phyloP scores from a whole-genome alignment of 1,140 invertebrate species.

The Lasioglossum albipes region DNA sequence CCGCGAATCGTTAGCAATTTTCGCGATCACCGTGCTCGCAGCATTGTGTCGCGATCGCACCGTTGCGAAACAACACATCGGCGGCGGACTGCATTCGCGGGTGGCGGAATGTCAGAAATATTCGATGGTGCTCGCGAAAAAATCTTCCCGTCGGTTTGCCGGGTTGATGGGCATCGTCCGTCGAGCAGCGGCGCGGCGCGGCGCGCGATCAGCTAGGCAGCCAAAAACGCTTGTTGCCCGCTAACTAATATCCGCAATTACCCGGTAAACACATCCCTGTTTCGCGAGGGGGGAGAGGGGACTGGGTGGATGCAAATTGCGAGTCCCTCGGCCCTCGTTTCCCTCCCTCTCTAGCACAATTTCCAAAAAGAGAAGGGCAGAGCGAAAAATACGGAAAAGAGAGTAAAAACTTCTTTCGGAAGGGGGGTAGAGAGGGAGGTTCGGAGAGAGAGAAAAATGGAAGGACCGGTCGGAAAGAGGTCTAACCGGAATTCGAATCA shows the following conservation, averaged over 20 bases:
- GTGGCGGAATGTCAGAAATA: conserved; percentile 43
- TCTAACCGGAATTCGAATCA: background rate
- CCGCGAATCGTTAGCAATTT: conserved; percentile 70
- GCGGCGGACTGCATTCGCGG: conserved; percentile 13
- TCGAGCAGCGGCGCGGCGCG: background rate
- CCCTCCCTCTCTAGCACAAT: background rate
- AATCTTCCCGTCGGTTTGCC: background rate
- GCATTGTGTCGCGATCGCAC: conserved; percentile 55
- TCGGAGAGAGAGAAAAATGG: background rate
- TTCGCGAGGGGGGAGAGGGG: background rate
- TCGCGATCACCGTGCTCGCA: conserved; percentile 20
- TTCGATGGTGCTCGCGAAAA: conserved; percentile 1
- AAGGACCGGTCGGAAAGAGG: background rate
- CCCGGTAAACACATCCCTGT: background rate
- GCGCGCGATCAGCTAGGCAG: background rate
- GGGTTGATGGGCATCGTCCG: background rate
- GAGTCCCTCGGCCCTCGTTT: too few relatives aligned
- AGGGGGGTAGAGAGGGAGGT: background rate
- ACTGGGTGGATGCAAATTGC: background rate
- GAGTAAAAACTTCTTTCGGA: background rate
- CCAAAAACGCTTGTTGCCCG: conserved; percentile 13
- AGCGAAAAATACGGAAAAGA: background rate
- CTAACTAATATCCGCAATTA: conserved; percentile 1
- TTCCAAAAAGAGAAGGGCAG: background rate
- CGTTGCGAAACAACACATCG: conserved; percentile 50